Conservation (phyloP, 1,140 invertebrate genomes). For the Nasonia longicornis region DNA sequence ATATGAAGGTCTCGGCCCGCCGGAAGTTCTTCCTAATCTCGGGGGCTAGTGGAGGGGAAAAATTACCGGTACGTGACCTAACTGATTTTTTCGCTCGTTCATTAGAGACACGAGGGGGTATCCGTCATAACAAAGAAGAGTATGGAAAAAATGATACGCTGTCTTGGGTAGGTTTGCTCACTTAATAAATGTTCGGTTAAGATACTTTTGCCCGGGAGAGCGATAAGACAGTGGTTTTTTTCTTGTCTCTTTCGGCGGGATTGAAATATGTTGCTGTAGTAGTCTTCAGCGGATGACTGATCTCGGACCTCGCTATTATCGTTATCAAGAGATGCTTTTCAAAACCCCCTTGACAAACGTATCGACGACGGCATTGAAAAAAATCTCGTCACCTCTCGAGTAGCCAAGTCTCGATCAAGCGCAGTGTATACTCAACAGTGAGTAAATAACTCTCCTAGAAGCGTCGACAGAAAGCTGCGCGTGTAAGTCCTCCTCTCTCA, state of each 20-base stretch:
- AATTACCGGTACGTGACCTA: not conserved
- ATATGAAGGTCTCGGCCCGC: not conserved
- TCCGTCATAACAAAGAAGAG: not conserved
- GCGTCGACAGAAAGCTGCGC: not conserved
- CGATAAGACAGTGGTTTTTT: not conserved
- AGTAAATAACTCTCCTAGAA: not conserved
- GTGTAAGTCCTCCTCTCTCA: not conserved
- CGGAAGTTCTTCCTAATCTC: not conserved
- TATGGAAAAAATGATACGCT: not conserved
- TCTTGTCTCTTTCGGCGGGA: not conserved
- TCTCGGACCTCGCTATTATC: too few relatives aligned
- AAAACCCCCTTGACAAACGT: too few relatives aligned
- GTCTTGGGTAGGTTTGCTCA: not conserved
- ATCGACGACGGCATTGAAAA: not conserved
- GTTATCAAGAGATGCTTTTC: too few relatives aligned
- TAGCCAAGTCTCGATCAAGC: not conserved
- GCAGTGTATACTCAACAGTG: not conserved
- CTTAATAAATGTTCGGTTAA: not conserved
- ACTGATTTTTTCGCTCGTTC: constrained; percentile 10
- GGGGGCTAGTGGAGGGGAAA: not conserved
- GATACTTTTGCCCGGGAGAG: not conserved
- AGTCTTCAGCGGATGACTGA: too few relatives aligned
- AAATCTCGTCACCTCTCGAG: not conserved
- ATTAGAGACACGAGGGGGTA: not conserved
- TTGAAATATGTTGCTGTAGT: not conserved